Evolutionary conservation across 2,888 invertebrate genomes (phyloP), one percentile per base, ranked within the genome.

Genomic region (Lasioglossum lativentre): DNA sequence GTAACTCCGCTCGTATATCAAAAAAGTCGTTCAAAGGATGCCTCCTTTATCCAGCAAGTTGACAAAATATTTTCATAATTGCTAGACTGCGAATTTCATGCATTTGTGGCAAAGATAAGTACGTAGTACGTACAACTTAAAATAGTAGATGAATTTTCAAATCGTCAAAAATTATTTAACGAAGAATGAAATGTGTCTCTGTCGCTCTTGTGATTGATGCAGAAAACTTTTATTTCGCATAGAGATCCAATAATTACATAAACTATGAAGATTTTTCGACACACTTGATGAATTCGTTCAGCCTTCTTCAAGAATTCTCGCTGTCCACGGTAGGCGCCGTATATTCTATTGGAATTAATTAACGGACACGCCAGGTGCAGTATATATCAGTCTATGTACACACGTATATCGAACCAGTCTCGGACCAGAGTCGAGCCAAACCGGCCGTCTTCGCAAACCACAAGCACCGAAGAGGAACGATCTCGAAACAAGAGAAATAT

Each of bases 381-480:
- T 56, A 75, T 63, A 40, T 71, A 63, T 76, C 76, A 59, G 75
- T 38, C 66, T 80, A 30, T 56, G 72, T 47, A 66, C 70, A 56
- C 72, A 47, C 66, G n/a, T 70, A 38, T n/a, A 84, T 63, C 63
- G 70, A 78, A 68, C 82, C 59, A 56, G 40, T 76, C 66, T 73
- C 40, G 47, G 66, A 34, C 30, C 45, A n/a, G 68, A 83, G 66
- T 23, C 59, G 47, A 75, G 68, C 68, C 63, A 66, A 70, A 52
- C 76, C 81, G 78, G 52, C 72, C 79, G 86, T 82, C 83, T 88
- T 80, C 75, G 83, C 70, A 88, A 80, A 90, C 86, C 85, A 45
- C 90, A 83, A 88, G 81, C 81, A 82, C 83, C 75, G 81, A 85
- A 81, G 81, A 78, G 81, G 81, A 86, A 86, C 78, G 86, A 82